A percentile compares a stretch with the other conserved stretches of the same genome.
Evolutionary conservation across 92 coral and sea anemone genomes (phyloP).

Genomic region (Siderastrea radians): DNA sequence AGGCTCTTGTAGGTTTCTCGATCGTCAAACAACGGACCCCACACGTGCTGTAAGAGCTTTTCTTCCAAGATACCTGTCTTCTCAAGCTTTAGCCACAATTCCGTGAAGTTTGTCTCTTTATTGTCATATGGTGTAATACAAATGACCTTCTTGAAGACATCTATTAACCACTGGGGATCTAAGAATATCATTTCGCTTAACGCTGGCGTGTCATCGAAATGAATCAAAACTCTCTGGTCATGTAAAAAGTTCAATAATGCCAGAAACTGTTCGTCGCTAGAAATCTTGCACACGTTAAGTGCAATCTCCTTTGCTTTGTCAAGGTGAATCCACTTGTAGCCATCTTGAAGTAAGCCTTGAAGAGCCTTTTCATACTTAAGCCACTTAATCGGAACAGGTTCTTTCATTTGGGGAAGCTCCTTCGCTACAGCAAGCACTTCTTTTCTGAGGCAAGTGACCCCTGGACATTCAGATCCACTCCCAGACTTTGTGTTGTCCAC

Average conservation of each 20-base stretch:
- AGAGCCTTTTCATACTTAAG: constrained; percentile 64
- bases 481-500: constrained; percentile 69
- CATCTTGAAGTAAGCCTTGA: constrained; percentile 22
- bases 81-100: constrained; percentile 58
- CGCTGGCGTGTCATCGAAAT: constrained; percentile 46
- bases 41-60: constrained; percentile 35
- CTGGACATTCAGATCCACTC: constrained; percentile 25
- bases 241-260: constrained; percentile 64
- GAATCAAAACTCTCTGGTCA: constrained; percentile 68
- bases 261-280: constrained; percentile 27
- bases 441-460: constrained; percentile 43
- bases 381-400: constrained; percentile 60
- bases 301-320: constrained; percentile 58
- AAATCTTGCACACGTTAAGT: constrained; percentile 18
- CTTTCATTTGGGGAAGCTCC: constrained; percentile 32
- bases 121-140: constrained; percentile 43
- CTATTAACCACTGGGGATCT: constrained; percentile 74
- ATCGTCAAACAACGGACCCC: constrained; percentile 37
- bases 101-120: constrained; percentile 16
- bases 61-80: constrained; percentile 44
- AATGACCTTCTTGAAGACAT: constrained; percentile 69
- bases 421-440: constrained; percentile 34
- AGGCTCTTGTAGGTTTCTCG: constrained; percentile 36
- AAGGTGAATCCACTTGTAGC: constrained; percentile 34
- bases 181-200: constrained; percentile 45